Evolutionary conservation across 2,113 vertebrate species (phyloP).

Genomic region (Oostethus manadensis): DNA sequence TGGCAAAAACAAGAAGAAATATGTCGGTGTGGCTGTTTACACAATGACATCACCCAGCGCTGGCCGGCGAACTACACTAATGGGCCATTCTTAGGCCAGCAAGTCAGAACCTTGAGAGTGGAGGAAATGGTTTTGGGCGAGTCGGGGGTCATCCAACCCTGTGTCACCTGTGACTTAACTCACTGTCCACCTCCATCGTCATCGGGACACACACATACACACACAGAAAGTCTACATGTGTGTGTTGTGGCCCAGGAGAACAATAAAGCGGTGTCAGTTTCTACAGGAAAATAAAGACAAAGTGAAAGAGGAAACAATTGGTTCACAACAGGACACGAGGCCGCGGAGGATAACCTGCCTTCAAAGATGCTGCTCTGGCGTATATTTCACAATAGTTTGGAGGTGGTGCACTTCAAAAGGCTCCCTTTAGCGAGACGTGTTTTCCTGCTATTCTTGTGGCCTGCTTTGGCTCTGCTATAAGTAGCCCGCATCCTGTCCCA

Average conservation of each 20-base stretch:
- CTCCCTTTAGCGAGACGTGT: slow-evolving; percentile 74
- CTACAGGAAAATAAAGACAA: slow-evolving; percentile 78
- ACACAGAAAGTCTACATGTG: not conserved
- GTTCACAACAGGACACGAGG: slow-evolving; percentile 86
- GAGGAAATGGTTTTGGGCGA: slow-evolving; percentile 58
- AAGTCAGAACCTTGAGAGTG: slow-evolving; percentile 61
- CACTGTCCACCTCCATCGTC: slow-evolving; percentile 26
- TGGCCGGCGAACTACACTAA: slow-evolving; percentile 56
- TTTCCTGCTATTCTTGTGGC: slow-evolving; percentile 98
- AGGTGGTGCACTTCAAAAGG: slow-evolving; percentile 94
- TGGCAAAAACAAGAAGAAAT: slow-evolving; percentile 47
- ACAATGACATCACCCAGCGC: slow-evolving; percentile 58
- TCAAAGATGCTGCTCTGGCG: slow-evolving; percentile 88
- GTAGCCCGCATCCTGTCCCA: slow-evolving; percentile 96
- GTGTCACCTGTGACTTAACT: slow-evolving; percentile 51
- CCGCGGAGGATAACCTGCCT: slow-evolving; percentile 88
- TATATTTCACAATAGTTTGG: slow-evolving; percentile 83
- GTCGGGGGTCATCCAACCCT: slow-evolving; percentile 56
- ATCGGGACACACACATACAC: slow-evolving; percentile 23
- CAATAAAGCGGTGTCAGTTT: slow-evolving; percentile 80
- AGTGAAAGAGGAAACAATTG: slow-evolving; percentile 96
- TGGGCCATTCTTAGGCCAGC: slow-evolving; percentile 58
- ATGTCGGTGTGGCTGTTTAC: slow-evolving; percentile 45
- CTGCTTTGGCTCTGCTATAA: slow-evolving; percentile 86
- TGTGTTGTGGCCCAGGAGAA: slow-evolving; percentile 51